Conservation (phyloP, 64 coral and sea anemone genomes). For the Actinia tenebrosa region DNA sequence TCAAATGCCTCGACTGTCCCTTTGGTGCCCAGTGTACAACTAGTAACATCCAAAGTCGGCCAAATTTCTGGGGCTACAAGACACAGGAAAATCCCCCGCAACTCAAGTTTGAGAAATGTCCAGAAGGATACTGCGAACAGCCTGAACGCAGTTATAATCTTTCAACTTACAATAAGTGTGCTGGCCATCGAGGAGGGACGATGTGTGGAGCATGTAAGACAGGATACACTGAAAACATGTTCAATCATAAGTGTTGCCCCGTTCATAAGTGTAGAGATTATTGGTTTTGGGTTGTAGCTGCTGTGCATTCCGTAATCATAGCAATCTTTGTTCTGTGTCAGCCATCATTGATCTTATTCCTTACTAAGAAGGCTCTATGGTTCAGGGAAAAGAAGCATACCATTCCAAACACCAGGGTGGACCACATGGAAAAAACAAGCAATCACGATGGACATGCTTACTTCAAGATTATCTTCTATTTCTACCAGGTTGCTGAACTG, state of each 20-base stretch:
- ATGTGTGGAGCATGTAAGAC: slow-evolving; percentile 36
- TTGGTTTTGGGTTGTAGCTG: slow-evolving; percentile 32
- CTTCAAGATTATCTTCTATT: slow-evolving; percentile 48
- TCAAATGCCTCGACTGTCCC: slow-evolving; percentile 42
- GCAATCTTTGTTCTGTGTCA: slow-evolving; percentile 2
- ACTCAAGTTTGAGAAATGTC: slow-evolving; percentile 53
- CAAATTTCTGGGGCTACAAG: slow-evolving; percentile 64
- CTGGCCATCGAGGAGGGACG: slow-evolving; percentile 27
- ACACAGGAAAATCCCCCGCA: background rate
- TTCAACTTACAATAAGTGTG: slow-evolving; percentile 47
- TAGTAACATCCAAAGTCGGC: slow-evolving; percentile 21
- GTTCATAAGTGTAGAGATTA: slow-evolving; percentile 12
- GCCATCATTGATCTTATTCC: background rate
- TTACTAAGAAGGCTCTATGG: slow-evolving; percentile 13
- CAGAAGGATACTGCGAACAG: slow-evolving; percentile 41
- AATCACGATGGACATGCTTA: slow-evolving; percentile 9
- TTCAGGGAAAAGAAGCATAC: background rate
- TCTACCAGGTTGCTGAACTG: slow-evolving; percentile 50
- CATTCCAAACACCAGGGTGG: background rate
- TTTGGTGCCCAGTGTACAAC: slow-evolving; percentile 50
- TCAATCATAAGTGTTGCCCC: slow-evolving; percentile 17
- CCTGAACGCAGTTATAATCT: background rate
- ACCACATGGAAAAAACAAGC: background rate
- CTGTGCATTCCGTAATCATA: slow-evolving; percentile 7
- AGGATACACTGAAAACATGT: slow-evolving; percentile 26